Conservation (phyloP, 1,140 invertebrate genomes). For the Stegodyphus dumicola region DNA sequence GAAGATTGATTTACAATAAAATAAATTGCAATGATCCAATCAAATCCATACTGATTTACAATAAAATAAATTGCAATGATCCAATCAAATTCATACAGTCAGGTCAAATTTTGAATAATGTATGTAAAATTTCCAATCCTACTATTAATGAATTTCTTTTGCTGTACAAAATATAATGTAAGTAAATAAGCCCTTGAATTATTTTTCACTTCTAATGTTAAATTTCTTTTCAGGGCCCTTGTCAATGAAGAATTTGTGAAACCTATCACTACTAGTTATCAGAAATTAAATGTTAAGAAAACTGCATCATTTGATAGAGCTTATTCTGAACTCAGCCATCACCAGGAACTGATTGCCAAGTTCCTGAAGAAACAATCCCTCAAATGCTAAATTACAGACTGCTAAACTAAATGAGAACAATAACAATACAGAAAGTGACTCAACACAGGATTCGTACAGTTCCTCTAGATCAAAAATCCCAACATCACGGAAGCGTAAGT, state of each 20-base stretch:
- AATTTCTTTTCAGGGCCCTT: slow-evolving; percentile 36
- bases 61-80: too few relatives aligned
- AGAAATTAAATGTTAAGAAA: slow-evolving; percentile 74
- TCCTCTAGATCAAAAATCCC: slow-evolving; percentile 15
- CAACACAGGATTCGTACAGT: neutral
- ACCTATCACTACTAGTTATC: slow-evolving; percentile 76
- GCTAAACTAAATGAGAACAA: slow-evolving; percentile 1
- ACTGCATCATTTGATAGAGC: slow-evolving; percentile 77
- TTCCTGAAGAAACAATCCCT: neutral
- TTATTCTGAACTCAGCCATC: slow-evolving; percentile 79
- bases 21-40: too few relatives aligned
- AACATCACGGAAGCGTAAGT: slow-evolving; percentile 19
- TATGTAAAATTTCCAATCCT: too few relatives aligned
- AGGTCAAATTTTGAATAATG: too few relatives aligned
- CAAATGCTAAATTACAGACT: neutral
- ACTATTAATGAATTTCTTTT: too few relatives aligned
- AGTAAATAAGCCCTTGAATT: too few relatives aligned
- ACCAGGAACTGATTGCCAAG: slow-evolving; percentile 73
- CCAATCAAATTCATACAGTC: too few relatives aligned
- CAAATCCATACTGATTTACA: too few relatives aligned
- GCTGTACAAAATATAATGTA: too few relatives aligned
- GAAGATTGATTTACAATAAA: too few relatives aligned
- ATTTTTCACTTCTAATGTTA: too few relatives aligned
- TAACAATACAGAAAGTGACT: slow-evolving; percentile 64
- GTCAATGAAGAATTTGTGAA: slow-evolving; percentile 74